Evolutionary conservation across 1,140 invertebrate species (phyloP).

Genomic region (Drosophila dunni): DNA sequence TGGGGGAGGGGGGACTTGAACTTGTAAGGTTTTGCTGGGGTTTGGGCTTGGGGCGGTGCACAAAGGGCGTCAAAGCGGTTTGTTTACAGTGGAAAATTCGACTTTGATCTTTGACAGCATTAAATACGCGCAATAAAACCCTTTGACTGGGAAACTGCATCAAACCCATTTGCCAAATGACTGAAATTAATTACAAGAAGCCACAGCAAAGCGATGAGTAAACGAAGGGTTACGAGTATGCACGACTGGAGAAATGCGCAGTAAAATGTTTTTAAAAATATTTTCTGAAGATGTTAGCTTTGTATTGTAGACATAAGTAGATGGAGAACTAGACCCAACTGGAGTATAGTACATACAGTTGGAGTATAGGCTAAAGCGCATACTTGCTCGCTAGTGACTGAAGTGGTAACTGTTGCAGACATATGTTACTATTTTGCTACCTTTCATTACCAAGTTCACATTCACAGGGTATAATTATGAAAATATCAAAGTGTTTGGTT

Average conservation of each 20-base stretch:
- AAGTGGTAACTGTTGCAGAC: too few relatives aligned
- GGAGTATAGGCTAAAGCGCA: too few relatives aligned
- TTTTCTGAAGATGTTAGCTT: not conserved
- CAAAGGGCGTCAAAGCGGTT: constrained; percentile 49
- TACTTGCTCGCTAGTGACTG: too few relatives aligned
- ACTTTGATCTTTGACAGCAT: constrained; percentile 75
- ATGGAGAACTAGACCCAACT: too few relatives aligned
- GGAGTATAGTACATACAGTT: too few relatives aligned
- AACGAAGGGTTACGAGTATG: not conserved
- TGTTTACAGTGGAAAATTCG: constrained; percentile 53
- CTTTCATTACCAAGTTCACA: not conserved
- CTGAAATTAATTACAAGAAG: constrained; percentile 77
- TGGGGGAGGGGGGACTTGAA: constrained; percentile 2
- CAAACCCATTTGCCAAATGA: constrained; percentile 77
- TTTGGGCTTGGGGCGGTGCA: not conserved
- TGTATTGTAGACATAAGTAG: too few relatives aligned
- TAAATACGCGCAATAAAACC: constrained; percentile 77
- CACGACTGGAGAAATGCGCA: constrained; percentile 14
- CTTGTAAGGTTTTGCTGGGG: not conserved
- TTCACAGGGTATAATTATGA: constrained; percentile 34
- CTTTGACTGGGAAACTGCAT: constrained; percentile 57
- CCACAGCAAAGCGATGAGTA: constrained; percentile 49
- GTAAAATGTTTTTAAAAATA: not conserved
- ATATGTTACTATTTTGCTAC: not conserved
- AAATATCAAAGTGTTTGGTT: constrained; percentile 49